phyloP scores from a whole-genome alignment of 2,888 invertebrate species.

The Trichogramma evanescens region DNA sequence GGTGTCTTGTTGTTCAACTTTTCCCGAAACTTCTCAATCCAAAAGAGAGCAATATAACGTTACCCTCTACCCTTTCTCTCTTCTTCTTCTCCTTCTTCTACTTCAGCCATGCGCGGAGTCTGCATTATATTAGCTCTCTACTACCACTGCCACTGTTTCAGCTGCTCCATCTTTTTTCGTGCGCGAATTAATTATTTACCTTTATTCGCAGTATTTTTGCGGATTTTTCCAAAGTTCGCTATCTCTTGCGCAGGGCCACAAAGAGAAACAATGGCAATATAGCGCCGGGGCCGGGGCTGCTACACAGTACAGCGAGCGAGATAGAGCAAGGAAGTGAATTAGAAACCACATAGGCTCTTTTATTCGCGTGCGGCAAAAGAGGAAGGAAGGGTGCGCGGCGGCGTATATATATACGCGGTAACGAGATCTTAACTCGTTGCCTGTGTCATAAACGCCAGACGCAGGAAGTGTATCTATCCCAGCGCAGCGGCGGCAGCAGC shows the following conservation, averaged over 20 bases:
- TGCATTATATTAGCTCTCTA: neutral
- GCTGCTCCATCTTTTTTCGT: too few relatives aligned
- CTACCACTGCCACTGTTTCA: too few relatives aligned
- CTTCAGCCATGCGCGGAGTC: neutral
- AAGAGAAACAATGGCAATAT: too few relatives aligned
- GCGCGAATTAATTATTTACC: too few relatives aligned
- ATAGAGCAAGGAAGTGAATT: neutral
- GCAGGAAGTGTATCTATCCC: constrained; percentile 31
- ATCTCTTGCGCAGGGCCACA: too few relatives aligned
- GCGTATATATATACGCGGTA: constrained; percentile 25
- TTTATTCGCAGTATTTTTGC: too few relatives aligned
- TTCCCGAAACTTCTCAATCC: neutral
- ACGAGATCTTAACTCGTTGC: constrained; percentile 41
- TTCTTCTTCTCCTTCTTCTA: too few relatives aligned
- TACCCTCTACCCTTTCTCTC: neutral
- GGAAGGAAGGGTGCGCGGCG: too few relatives aligned
- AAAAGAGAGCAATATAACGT: neutral
- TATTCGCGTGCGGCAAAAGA: constrained; percentile 2
- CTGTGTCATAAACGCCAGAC: constrained; percentile 41
- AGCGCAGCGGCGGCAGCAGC: constrained; percentile 24
- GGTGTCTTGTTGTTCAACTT: constrained; percentile 17
- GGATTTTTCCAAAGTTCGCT: too few relatives aligned
- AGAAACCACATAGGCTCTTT: constrained; percentile 4
- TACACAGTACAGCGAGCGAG: neutral
- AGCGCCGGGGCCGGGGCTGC: too few relatives aligned